Conservation (phyloP, 2,113 vertebrate species). For the Mohoua ochrocephala region DNA sequence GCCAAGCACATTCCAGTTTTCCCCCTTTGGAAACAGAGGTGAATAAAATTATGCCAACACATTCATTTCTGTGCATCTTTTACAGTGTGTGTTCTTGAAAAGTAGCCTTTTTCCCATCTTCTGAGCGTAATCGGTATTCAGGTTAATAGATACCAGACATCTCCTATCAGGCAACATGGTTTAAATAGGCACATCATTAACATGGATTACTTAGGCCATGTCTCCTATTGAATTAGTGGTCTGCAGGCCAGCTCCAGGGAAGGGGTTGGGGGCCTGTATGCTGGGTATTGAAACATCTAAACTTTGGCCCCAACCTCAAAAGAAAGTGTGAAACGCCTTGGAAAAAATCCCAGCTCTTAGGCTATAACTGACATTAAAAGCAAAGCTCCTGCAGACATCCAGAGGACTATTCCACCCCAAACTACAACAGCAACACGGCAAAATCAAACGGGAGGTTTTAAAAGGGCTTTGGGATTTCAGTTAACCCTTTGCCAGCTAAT, state of each 20-base stretch:
- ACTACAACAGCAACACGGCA: not conserved
- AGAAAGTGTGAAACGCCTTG: conserved; percentile 31
- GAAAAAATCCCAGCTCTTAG: not conserved
- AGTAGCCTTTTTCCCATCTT: not conserved
- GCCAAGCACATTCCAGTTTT: not conserved
- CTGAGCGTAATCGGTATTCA: not conserved
- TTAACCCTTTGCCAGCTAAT: not conserved
- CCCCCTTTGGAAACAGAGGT: not conserved
- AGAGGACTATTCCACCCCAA: not conserved
- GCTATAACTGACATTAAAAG: not conserved
- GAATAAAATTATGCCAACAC: not conserved
- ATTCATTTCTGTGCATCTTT: not conserved
- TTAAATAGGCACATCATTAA: conserved; percentile 45
- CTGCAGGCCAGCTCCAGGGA: conserved; percentile 30
- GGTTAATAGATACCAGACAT: conserved; percentile 7
- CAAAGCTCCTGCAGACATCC: conserved; percentile 15
- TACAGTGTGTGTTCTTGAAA: not conserved
- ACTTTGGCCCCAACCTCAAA: conserved; percentile 47
- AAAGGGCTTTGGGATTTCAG: not conserved
- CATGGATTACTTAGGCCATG: not conserved
- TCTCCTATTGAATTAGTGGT: not conserved
- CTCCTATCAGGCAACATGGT: conserved; percentile 41
- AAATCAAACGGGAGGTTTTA: not conserved
- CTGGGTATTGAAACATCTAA: not conserved
- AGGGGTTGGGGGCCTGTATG: not conserved